Evolutionary conservation across 2,888 invertebrate genomes (phyloP).

Genomic region (Trilocha varians): DNA sequence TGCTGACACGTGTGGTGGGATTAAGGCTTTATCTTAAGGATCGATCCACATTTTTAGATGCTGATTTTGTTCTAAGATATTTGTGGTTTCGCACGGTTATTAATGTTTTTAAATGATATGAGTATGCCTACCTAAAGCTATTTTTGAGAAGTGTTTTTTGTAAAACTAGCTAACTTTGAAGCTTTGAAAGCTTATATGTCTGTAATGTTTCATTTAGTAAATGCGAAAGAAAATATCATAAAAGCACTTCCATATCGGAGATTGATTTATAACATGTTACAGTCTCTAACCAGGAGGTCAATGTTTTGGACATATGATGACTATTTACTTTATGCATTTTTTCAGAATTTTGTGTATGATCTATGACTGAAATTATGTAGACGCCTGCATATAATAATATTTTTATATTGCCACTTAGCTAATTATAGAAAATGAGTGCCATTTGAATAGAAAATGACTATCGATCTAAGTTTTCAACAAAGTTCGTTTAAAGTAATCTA

Average conservation of each 20-base stretch:
- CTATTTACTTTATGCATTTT: too few species aligned
- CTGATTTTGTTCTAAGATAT: not conserved
- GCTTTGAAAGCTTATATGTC: too few species aligned
- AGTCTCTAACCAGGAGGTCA: too few species aligned
- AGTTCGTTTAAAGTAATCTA: not conserved
- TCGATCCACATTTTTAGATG: not conserved
- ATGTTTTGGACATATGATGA: too few species aligned
- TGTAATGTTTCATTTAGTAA: too few species aligned
- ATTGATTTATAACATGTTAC: too few species aligned
- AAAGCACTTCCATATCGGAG: too few species aligned
- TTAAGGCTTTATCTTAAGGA: slow-evolving; percentile 19
- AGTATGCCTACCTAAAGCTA: too few species aligned
- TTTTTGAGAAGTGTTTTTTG: too few species aligned
- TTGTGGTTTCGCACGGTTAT: not conserved
- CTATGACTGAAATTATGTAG: not conserved
- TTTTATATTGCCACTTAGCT: not conserved
- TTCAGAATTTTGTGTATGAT: too few species aligned
- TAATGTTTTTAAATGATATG: not conserved
- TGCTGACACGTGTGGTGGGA: slow-evolving; percentile 28
- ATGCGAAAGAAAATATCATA: too few species aligned
- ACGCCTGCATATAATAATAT: not conserved
- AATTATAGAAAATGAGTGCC: not conserved
- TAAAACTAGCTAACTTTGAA: too few species aligned
- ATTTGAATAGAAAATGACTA: not conserved
- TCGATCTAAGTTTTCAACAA: not conserved